Conservation (phyloP, 2,888 invertebrate genomes). For the Andrena minutula region DNA sequence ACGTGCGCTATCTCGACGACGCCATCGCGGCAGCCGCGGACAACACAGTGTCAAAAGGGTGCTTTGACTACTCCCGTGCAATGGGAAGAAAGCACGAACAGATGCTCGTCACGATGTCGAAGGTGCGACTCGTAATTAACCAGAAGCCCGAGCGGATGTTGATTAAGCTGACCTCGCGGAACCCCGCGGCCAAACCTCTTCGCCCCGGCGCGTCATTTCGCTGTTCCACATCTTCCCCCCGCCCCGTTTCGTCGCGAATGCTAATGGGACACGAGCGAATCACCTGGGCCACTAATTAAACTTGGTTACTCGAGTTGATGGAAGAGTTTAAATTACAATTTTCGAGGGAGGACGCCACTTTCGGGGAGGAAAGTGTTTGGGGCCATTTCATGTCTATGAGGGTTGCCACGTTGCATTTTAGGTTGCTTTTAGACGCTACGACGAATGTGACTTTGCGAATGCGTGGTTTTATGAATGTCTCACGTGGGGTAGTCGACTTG, state of each 20-base stretch:
- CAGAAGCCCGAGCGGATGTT: conserved; percentile 61
- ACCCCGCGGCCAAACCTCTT: not conserved
- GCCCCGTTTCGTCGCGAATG: conserved; percentile 19
- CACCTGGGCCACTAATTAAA: conserved; percentile 22
- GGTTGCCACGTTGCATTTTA: not conserved
- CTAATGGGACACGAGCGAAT: conserved; percentile 21
- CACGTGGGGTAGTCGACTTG: not conserved
- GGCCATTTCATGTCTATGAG: not conserved
- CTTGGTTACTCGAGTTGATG: conserved; percentile 2
- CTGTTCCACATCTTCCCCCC: not conserved
- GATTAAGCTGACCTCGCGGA: conserved; percentile 66
- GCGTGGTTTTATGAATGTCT: not conserved
- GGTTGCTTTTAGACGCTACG: too few species aligned
- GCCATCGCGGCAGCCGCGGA: conserved; percentile 52
- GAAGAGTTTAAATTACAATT: not conserved
- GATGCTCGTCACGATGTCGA: conserved; percentile 66
- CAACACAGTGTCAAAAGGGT: conserved; percentile 68
- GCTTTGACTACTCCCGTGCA: conserved; percentile 61
- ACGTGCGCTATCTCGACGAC: conserved; percentile 67
- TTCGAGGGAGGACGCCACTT: not conserved
- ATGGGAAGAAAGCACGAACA: conserved; percentile 62
- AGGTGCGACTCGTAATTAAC: conserved; percentile 70
- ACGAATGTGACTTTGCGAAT: too few species aligned
- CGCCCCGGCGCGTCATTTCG: conserved; percentile 14
- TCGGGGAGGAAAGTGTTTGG: not conserved